Evolutionary conservation across 2,113 vertebrate species (phyloP), one percentile per base, ranked within the genome.

Genomic region (Psilopogon haemacephalus): DNA sequence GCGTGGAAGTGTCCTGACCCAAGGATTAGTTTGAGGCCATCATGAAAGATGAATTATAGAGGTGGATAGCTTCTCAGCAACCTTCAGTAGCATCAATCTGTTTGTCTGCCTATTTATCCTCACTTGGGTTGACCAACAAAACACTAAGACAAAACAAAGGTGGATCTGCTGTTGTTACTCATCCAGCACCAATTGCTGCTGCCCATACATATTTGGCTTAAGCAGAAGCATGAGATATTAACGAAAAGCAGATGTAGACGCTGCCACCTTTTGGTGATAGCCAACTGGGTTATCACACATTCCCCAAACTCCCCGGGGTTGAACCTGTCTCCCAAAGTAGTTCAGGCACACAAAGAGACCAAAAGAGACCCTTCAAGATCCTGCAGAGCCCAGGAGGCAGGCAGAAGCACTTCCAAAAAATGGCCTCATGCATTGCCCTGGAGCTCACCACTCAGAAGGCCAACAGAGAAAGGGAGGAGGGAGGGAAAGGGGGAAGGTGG

Each of bases 181-280:
- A 38, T 27, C 56, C 72, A 74, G 48, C 42, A 68, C 24, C 60
- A n/a, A 17, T n/a, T 68, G 30, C 46, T 3, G 2, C 26, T 69
- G 40, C 56, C 55, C n/a, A 72, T 58, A 78, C 78, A 56, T 54
- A 20, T 55, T 74, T 83, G 82, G 65, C 13, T 82, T 86, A 68
- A 75, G 35, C 18, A 48, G 27, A 70, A 79, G n/a, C 58, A 9
- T 4, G 40, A 71, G n/a, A n/a, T 85, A 1, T 83, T 83, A 88
- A 92, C 6, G 9, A 89, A 72, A 94, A 94, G 84, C 92, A 88
- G 90, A 94, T 93, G 90, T 65, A 89, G 73, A 91, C 86, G 84
- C 94, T 96, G 94, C 92, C 95, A 93, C 86, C 93, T 96, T 92
- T 96, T 96, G 95, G 94, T 48, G 84, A 56, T 27, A 90, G 33